Evolutionary conservation across 2,888 invertebrate species (phyloP).

Genomic region (Chromoteleia sp.): DNA sequence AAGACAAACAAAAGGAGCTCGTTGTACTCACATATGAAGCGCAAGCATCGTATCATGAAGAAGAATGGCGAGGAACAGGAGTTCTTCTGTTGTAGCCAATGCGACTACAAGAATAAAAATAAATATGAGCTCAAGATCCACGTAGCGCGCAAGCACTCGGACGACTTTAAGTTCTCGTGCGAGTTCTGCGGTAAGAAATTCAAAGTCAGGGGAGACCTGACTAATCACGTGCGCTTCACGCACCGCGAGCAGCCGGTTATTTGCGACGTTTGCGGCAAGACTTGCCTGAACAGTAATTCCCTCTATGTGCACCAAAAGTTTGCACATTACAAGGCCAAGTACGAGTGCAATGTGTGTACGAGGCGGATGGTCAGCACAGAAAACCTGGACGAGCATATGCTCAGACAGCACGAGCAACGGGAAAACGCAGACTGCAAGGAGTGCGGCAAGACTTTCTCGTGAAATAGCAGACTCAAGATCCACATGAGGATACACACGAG

Average conservation of each 20-base stretch:
- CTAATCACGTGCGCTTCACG: conserved; percentile 80
- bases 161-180: conserved; percentile 75
- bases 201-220: conserved; percentile 81
- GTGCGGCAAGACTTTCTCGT: conserved; percentile 82
- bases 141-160: conserved; percentile 76
- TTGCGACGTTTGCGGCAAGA: conserved; percentile 81
- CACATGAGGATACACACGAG: conserved; percentile 84
- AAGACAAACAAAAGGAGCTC: conserved; percentile 79
- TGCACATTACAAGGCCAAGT: conserved; percentile 82
- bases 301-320: conserved; percentile 81
- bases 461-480: conserved; percentile 80
- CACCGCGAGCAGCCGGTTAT: conserved; percentile 79
- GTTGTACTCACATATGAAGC: conserved; percentile 80
- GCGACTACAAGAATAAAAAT: conserved; percentile 78
- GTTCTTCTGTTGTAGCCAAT: conserved; percentile 75
- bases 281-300: conserved; percentile 79
- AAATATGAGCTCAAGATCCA: conserved; percentile 79
- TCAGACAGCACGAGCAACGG: conserved; percentile 81
- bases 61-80: conserved; percentile 62
- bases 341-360: conserved; percentile 82
- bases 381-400: conserved; percentile 83
- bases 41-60: conserved; percentile 76
- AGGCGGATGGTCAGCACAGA: conserved; percentile 84
- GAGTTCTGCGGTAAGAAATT: conserved; percentile 77
- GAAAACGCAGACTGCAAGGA: conserved; percentile 83